A percentile compares a stretch with the other conserved stretches of the same genome.
phyloP scores from a whole-genome alignment of 2,113 vertebrate genomes.

The Cercopithecus mona region DNA sequence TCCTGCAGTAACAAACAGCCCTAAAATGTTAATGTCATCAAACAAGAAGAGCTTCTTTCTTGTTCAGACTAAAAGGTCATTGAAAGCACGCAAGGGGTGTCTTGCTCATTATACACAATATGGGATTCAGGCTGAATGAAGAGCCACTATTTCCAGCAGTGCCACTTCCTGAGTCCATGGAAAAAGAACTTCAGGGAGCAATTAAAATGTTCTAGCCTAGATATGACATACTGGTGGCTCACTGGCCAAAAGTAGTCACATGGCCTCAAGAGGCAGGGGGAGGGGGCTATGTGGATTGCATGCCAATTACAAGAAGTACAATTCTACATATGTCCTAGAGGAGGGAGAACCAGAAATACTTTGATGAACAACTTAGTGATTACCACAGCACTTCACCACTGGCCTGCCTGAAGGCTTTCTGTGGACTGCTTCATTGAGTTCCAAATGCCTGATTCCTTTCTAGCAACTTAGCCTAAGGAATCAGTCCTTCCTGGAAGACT shows the following conservation, averaged over 20 bases:
- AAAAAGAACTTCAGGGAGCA: background rate
- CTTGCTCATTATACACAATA: background rate
- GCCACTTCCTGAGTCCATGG: background rate
- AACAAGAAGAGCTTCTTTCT: background rate
- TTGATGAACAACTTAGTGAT: background rate
- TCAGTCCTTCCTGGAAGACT: background rate
- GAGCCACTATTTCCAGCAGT: background rate
- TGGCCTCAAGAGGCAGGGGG: background rate
- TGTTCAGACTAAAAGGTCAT: background rate
- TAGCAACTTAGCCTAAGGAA: background rate
- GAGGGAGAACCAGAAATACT: background rate
- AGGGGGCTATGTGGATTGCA: rapidly evolving
- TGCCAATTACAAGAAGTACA: background rate
- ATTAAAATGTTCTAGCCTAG: background rate
- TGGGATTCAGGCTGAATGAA: background rate
- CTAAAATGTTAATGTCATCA: background rate
- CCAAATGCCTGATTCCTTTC: background rate
- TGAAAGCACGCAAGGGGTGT: background rate
- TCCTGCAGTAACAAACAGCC: background rate
- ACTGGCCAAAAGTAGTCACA: background rate
- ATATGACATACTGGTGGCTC: background rate
- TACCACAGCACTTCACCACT: background rate
- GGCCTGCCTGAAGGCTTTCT: background rate
- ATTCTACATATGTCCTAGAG: background rate
- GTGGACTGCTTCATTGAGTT: background rate